Conservation (phyloP, 2,888 invertebrate genomes). For the Pseudanteris insignis region DNA sequence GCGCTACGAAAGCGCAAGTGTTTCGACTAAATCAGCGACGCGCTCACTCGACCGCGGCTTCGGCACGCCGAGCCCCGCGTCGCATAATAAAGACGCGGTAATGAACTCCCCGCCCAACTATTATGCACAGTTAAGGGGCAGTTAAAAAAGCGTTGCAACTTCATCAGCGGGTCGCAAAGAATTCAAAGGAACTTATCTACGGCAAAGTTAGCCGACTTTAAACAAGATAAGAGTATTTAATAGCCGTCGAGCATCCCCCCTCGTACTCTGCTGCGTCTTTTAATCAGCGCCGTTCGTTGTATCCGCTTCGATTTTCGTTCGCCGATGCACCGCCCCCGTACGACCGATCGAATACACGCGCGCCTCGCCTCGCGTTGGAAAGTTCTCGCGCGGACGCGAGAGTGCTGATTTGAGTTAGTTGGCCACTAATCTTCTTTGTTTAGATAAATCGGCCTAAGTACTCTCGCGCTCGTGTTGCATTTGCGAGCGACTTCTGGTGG, state of each 20-base stretch:
- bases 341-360: no score
- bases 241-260: conserved; percentile 26
- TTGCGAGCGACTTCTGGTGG: conserved; percentile 8
- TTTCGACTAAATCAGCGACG: conserved; percentile 27
- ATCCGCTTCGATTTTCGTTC: no score
- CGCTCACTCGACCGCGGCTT: background rate
- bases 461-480: conserved; percentile 13
- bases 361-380: no score
- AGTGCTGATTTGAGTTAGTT: no score
- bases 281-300: background rate
- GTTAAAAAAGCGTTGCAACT: conserved; percentile 39
- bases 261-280: conserved; percentile 13
- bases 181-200: conserved; percentile 39
- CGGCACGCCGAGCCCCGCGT: background rate
- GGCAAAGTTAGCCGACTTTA: conserved; percentile 33
- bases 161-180: conserved; percentile 41
- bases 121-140: conserved; percentile 37
- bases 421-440: conserved; percentile 9
- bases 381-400: no score
- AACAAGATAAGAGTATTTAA: conserved; percentile 41
- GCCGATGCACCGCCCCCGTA: no score
- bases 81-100: conserved; percentile 28
- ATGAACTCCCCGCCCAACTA: conserved; percentile 39
- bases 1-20: conserved; percentile 17
- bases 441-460: conserved; percentile 16